phyloP scores from a whole-genome alignment of 1,140 invertebrate species.

The Drepana arcuata region DNA sequence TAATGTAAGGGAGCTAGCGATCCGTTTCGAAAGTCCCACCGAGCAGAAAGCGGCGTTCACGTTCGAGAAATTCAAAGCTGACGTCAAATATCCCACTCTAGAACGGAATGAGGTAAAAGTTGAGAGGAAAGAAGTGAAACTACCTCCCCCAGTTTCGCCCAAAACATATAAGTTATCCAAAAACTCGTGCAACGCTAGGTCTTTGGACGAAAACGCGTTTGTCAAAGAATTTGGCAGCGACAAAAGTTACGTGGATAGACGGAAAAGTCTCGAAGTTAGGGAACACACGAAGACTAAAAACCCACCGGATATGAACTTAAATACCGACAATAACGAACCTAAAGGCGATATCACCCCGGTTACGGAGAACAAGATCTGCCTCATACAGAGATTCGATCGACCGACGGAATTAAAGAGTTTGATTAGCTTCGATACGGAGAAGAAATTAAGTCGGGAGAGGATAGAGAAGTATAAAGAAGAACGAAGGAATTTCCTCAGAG shows the following conservation, averaged over 20 bases:
- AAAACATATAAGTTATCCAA: slow-evolving; percentile 68
- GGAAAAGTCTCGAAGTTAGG: slow-evolving; percentile 69
- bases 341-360: slow-evolving; percentile 69
- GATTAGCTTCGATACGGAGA: slow-evolving; percentile 67
- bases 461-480: slow-evolving; percentile 95
- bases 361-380: slow-evolving; percentile 73
- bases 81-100: slow-evolving; percentile 42
- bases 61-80: slow-evolving; percentile 60
- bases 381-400: slow-evolving; percentile 69
- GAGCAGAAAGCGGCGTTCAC: slow-evolving; percentile 60
- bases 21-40: slow-evolving; percentile 73
- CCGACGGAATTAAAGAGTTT: slow-evolving; percentile 59
- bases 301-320: slow-evolving; percentile 72
- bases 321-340: slow-evolving; percentile 38
- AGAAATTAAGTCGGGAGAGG: slow-evolving; percentile 79
- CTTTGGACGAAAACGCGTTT: slow-evolving; percentile 81
- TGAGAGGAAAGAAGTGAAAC: slow-evolving; percentile 30
- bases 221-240: slow-evolving; percentile 74
- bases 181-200: slow-evolving; percentile 78
- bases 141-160: slow-evolving; percentile 34
- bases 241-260: slow-evolving; percentile 50
- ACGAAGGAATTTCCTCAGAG: slow-evolving; percentile 85
- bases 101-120: slow-evolving; percentile 34
- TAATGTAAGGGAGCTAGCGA: slow-evolving; percentile 73
- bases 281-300: slow-evolving; percentile 68